phyloP scores from a whole-genome alignment of 1,140 invertebrate species.

The Contarinia nasturtii region DNA sequence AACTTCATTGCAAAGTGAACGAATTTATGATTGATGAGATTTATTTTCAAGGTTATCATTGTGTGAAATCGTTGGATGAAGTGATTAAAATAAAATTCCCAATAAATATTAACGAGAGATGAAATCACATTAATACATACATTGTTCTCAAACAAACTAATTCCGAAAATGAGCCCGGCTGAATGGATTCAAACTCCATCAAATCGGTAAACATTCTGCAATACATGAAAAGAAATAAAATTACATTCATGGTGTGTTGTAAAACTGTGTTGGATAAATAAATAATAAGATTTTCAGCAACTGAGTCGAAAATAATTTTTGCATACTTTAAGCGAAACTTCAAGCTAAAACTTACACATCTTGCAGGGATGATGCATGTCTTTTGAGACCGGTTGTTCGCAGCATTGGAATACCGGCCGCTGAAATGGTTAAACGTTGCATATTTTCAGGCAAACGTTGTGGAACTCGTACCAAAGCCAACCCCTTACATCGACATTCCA shows the following conservation, averaged over 20 bases:
- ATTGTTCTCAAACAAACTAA: slow-evolving; percentile 25
- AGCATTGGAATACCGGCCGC: slow-evolving; percentile 16
- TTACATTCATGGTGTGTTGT: neutral
- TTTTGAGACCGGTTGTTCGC: slow-evolving; percentile 16
- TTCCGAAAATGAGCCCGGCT: slow-evolving; percentile 25
- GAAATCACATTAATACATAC: slow-evolving; percentile 17
- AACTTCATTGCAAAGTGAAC: too few relatives aligned
- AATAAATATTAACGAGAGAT: too few relatives aligned
- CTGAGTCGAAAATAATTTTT: neutral
- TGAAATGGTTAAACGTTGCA: slow-evolving; percentile 18
- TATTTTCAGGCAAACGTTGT: slow-evolving; percentile 14
- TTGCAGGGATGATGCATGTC: slow-evolving; percentile 13
- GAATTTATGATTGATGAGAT: too few relatives aligned
- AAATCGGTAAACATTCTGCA: slow-evolving; percentile 25
- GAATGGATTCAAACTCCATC: slow-evolving; percentile 23
- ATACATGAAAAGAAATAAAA: slow-evolving; percentile 4
- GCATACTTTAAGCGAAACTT: neutral
- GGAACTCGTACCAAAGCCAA: slow-evolving; percentile 15
- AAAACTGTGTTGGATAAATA: neutral
- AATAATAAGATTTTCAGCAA: too few relatives aligned
- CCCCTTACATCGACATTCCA: slow-evolving; percentile 17
- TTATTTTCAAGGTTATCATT: too few relatives aligned
- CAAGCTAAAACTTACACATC: slow-evolving; percentile 22
- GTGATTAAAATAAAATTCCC: too few relatives aligned
- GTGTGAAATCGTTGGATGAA: too few relatives aligned